Conservation (phyloP, 1,140 invertebrate genomes). For the Bombyx mori region DNA sequence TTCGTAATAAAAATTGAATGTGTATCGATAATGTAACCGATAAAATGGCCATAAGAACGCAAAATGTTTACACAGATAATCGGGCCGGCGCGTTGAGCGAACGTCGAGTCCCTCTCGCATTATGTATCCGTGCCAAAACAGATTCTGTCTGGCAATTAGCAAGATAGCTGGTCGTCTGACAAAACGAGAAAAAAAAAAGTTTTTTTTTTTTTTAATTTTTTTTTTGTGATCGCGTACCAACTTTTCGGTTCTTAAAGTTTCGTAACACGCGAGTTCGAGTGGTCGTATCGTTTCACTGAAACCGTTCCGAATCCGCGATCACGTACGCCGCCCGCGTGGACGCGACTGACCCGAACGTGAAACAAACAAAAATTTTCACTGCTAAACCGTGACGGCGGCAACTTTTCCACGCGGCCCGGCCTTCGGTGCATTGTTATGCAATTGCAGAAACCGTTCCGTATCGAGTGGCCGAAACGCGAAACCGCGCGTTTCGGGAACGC, state of each 20-base stretch:
- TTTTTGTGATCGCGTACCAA: slow-evolving; percentile 23
- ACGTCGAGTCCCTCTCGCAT: slow-evolving; percentile 17
- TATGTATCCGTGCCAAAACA: slow-evolving; percentile 36
- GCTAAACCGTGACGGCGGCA: slow-evolving; percentile 20
- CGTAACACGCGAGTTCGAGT: slow-evolving; percentile 24
- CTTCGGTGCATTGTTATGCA: slow-evolving; percentile 59
- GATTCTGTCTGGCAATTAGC: slow-evolving; percentile 46
- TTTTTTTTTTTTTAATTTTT: slow-evolving; percentile 15
- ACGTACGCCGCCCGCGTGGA: slow-evolving; percentile 24
- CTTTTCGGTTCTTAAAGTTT: slow-evolving; percentile 37
- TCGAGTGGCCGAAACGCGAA: slow-evolving; percentile 30
- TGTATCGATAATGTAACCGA: slow-evolving; percentile 20
- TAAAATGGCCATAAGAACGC: slow-evolving; percentile 19
- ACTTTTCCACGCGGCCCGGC: slow-evolving; percentile 49
- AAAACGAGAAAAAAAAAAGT: slow-evolving; percentile 32
- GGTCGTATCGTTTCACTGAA: slow-evolving; percentile 30
- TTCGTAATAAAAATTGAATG: slow-evolving; percentile 11
- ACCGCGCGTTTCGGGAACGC: slow-evolving; percentile 26
- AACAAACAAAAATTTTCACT: slow-evolving; percentile 37
- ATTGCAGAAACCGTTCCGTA: slow-evolving; percentile 28
- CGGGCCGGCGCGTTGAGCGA: slow-evolving; percentile 14
- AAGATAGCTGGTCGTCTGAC: slow-evolving; percentile 36
- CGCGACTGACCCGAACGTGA: slow-evolving; percentile 18
- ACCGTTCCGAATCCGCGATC: slow-evolving; percentile 29
- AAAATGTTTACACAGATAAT: slow-evolving; percentile 40